Percentiles rank a stretch among this genome's conserved stretches.
Evolutionary conservation across 2,888 invertebrate genomes (phyloP).

Genomic region (Lasiommata megera): DNA sequence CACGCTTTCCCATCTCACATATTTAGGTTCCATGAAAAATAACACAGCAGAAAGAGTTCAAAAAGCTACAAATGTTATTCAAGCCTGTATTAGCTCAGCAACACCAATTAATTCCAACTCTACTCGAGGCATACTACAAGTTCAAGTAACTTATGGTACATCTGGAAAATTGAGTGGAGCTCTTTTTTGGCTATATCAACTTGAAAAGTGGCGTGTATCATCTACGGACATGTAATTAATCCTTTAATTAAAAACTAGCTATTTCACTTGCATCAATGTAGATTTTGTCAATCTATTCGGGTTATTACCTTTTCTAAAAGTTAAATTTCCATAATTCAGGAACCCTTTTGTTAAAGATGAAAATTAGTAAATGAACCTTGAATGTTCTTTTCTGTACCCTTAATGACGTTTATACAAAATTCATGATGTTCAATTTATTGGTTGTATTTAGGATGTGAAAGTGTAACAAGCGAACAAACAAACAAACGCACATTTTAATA

Average conservation of each 20-base stretch:
- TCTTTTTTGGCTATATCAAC: constrained; percentile 90
- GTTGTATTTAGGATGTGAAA: too few species aligned
- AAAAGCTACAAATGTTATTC: constrained; percentile 86
- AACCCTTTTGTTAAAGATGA: too few species aligned
- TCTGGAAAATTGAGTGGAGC: constrained; percentile 95
- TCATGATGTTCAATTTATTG: too few species aligned
- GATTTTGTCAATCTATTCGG: too few species aligned
- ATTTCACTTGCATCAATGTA: too few species aligned
- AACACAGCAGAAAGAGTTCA: constrained; percentile 84
- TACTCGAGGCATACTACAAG: constrained; percentile 90
- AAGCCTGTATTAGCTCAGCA: constrained; percentile 90
- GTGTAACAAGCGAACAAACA: too few species aligned
- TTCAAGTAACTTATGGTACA: constrained; percentile 90
- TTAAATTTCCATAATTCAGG: too few species aligned
- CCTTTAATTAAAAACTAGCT: background rate
- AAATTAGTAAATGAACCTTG: too few species aligned
- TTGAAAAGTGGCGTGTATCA: constrained; percentile 94
- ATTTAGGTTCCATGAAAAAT: constrained; percentile 88
- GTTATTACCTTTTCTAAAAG: too few species aligned
- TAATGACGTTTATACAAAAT: too few species aligned
- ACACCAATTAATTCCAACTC: constrained; percentile 93
- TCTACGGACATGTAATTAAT: constrained; percentile 85
- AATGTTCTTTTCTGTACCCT: too few species aligned
- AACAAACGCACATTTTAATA: too few species aligned
- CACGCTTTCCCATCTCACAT: constrained; percentile 89